A percentile compares a stretch with the other conserved stretches of the same genome.
These are phyloP conservation scores for Allenopithecus nigroviridis DNA, from an alignment of 2,797 vertebrate genomes.

Conservation along the genomic window DNA sequence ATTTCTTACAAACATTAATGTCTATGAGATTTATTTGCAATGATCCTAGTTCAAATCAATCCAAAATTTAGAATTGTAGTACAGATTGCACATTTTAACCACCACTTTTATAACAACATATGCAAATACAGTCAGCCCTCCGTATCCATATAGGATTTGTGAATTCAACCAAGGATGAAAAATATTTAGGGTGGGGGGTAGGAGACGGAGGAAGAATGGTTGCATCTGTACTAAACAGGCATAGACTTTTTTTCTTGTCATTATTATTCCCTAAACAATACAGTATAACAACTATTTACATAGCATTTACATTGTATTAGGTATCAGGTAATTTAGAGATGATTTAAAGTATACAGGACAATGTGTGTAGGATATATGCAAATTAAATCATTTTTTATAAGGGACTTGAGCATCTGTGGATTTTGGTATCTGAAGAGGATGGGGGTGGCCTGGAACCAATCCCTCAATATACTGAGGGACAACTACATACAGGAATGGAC, in stretches of 20 bases:
- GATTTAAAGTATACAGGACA: background rate
- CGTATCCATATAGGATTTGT: background rate
- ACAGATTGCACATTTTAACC: background rate
- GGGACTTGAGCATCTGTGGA: background rate
- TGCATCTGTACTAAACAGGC: background rate
- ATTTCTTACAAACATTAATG: conserved; percentile 18
- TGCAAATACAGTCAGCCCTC: background rate
- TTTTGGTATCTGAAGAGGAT: background rate
- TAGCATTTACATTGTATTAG: background rate
- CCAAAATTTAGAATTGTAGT: background rate
- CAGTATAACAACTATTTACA: background rate
- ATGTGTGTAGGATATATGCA: background rate
- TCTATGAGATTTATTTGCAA: conserved; percentile 4
- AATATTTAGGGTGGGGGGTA: background rate
- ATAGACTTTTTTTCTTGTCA: background rate
- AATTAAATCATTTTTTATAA: background rate
- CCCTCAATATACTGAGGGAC: background rate
- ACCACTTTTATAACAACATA: background rate
- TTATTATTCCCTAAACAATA: background rate
- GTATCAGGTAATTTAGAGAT: background rate
- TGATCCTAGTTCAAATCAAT: conserved; percentile 2
- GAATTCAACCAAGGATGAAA: background rate
- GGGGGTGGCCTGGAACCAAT: background rate
- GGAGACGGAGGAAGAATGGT: background rate
- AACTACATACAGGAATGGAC: background rate